Evolutionary conservation across 30 jellyfish, hydroid and myxozoan genomes (phyloP).

Genomic region (Turritopsis rubra): DNA sequence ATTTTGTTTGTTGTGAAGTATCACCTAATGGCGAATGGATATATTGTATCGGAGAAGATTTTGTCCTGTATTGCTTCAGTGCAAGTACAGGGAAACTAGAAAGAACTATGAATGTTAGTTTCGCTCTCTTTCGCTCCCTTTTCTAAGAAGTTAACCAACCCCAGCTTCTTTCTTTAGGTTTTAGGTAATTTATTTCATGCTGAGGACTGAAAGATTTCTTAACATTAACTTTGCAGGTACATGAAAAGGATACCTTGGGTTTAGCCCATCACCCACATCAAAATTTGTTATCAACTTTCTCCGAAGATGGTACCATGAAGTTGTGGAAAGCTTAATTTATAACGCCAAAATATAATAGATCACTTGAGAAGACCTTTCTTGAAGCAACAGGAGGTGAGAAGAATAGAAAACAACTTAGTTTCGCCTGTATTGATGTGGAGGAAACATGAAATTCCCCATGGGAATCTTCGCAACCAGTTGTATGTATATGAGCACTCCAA

Average conservation of each 20-base stretch:
- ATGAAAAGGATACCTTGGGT: conserved; percentile 78
- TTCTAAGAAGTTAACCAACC: background rate
- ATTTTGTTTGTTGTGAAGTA: conserved; percentile 62
- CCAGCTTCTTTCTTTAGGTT: background rate
- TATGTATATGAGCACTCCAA: no score
- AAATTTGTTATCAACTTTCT: conserved; percentile 64
- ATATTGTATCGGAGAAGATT: conserved; percentile 94
- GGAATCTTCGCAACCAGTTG: no score
- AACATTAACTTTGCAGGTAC: conserved; percentile 64
- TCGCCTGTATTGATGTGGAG: no score
- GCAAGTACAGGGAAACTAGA: conserved; percentile 89
- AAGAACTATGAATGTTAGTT: conserved; percentile 74
- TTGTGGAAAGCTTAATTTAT: conserved; percentile 59
- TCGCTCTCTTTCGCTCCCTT: background rate
- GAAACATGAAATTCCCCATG: no score
- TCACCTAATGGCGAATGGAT: conserved; percentile 98
- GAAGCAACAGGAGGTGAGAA: background rate
- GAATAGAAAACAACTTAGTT: no score
- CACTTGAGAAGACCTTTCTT: no score
- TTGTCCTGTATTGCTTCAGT: conserved; percentile 89
- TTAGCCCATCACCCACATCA: conserved; percentile 94
- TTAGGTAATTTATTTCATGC: no score
- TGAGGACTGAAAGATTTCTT: no score
- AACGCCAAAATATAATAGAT: background rate
- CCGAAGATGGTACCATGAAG: conserved; percentile 94